phyloP scores from a whole-genome alignment of 2,797 vertebrate species.

The Hirundo rustica region DNA sequence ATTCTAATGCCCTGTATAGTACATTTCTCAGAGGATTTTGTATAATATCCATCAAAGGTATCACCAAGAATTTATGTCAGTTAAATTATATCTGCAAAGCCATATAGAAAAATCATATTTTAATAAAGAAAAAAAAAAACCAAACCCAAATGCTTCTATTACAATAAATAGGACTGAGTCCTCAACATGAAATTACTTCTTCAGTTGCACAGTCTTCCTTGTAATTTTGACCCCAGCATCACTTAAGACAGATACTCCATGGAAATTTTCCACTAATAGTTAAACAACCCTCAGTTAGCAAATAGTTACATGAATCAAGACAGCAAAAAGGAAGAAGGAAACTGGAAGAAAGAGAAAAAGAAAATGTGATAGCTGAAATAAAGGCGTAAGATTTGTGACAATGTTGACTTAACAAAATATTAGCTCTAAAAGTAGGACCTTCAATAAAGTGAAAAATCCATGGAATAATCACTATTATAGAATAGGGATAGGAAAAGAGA shows the following conservation, averaged over 20 bases:
- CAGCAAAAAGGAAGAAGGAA: background rate
- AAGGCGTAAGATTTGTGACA: background rate
- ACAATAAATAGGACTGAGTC: background rate
- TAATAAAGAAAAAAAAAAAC: background rate
- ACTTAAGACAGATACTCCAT: background rate
- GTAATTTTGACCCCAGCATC: background rate
- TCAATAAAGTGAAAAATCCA: background rate
- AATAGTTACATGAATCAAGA: background rate
- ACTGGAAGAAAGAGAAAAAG: background rate
- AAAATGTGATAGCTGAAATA: background rate
- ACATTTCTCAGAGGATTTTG: background rate
- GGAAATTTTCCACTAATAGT: background rate
- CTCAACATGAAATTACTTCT: background rate
- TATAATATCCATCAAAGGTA: background rate
- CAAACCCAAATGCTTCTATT: background rate
- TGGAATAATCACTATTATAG: background rate
- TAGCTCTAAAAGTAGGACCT: background rate
- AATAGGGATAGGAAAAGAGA: background rate
- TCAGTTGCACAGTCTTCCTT: background rate
- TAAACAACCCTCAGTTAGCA: background rate
- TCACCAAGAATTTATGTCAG: background rate
- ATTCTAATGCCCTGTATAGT: background rate
- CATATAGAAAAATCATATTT: background rate
- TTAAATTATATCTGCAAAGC: background rate
- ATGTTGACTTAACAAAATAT: background rate